Evolutionary conservation across 2,113 vertebrate genomes (phyloP), one percentile per base, ranked within the genome.

Genomic region (Chaetops frenatus): DNA sequence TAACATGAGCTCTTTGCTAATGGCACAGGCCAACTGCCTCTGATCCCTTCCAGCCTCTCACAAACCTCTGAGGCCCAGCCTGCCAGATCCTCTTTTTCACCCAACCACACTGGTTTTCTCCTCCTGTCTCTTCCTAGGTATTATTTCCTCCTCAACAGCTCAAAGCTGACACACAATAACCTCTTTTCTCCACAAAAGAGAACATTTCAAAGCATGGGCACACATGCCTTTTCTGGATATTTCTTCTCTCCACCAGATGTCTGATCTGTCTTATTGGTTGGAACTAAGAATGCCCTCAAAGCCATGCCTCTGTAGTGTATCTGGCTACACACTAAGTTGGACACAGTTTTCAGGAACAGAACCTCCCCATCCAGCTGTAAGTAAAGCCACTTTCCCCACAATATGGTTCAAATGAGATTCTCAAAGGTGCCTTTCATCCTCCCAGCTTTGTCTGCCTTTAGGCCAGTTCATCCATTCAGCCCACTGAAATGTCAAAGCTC

Each of bases 401-500:
- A 6, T 6, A 70, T 48, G 67, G 60, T 47, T 85, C 80, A 86
- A 95, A 78, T 7, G 60, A 77, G 47, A 86, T 73, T 81, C 65
- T 96, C 80, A 97, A 97, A 95, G 90, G 65, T 50, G 69, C 72
- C 78, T 97, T 96, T 97, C 90, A 96, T 71, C 67, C 64, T 87
- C 67, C 57, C 70, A 64, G 71, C 79, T 82, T 72, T 92, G 81
- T 71, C 57, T 10, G 74, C 94, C 92, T 90, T 91, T 47, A 82
- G 74, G 79, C 84, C 69, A 81, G 47, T 90, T 88, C 71, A 71
- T 65, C 94, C 80, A 54, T 94, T 94, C 90, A 94, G 80, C 61
- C 67, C 91, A 88, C 60, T 79, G 61, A 96, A 97, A 97, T 96
- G 93, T 95, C 96, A 97, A 86, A 84, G 94, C 93, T 96, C 83